Evolutionary conservation across 2,797 vertebrate genomes (phyloP), one percentile per base, ranked within the genome.

Genomic region (Linurgus olivaceus): DNA sequence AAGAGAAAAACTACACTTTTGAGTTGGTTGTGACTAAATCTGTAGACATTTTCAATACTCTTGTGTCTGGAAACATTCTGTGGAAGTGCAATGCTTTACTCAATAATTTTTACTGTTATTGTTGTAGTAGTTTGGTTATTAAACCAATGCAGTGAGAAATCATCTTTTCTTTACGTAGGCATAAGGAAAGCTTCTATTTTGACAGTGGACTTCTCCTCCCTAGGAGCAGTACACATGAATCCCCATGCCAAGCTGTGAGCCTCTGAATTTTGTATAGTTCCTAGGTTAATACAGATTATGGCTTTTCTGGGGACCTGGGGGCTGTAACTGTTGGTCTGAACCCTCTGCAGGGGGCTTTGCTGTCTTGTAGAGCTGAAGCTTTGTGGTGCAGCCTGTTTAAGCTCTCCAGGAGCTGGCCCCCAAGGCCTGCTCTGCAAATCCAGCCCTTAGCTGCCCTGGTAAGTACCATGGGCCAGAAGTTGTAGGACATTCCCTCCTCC

Each of bases 201-300:
- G 51, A 13, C 29, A 25, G 0, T 11, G 31, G 48, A 44, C 8
- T 50, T 63, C 10, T 6, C 2, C 42, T 54, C 7, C 47, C 38
- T 29, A 13, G 68, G 9, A 92, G 37, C 38, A 28, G 42, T 6
- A 25, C 35, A 19, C 3, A 0, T 5, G 33, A 67, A 33, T 42
- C 29, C 37, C 48, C 2, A 10, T 0, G 2, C n/a, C 45, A n/a
- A 8, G n/a, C 0, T 31, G 33, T 3, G 3, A 77, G 44, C 26
- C 10, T 10, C n/a, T 40, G 50, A 67, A 31, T 31, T 19, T 18
- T 2, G 29, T 9, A 0, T 4, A 12, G 42, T 21, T 89, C 29
- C 13, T 6, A 17, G n/a, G 37, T 37, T 40, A 52, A 31, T 26
- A 19, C 17, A 7, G 50, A 35, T 40, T 15, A 26, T 14, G n/a